These are phyloP conservation scores for Porites lobata DNA, from an alignment of 92 coral and sea anemone species.

Conservation along the genomic window DNA sequence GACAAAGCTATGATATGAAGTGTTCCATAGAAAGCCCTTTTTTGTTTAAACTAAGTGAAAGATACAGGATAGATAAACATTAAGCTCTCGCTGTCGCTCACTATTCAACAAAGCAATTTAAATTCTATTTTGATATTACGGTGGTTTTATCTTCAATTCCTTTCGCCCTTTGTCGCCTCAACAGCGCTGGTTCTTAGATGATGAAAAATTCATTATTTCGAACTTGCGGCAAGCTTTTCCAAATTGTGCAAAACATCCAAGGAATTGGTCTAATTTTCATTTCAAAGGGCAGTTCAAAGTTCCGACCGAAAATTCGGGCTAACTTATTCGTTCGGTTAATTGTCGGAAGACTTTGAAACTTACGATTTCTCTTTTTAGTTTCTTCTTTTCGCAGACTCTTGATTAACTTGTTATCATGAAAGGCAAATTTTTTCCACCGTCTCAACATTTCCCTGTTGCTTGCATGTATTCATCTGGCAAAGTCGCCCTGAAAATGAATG, in stretches of 20 bases:
- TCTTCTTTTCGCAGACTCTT: conserved; percentile 22
- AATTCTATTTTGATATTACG: conserved; percentile 25
- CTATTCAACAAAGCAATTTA: conserved; percentile 31
- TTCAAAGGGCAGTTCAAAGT: conserved; percentile 51
- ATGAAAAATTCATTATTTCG: conserved; percentile 51
- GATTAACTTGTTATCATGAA: conserved; percentile 10
- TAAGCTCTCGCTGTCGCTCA: not conserved
- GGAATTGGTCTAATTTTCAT: conserved; percentile 63
- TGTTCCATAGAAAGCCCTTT: not conserved
- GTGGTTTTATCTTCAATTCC: conserved; percentile 28
- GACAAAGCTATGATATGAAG: not conserved
- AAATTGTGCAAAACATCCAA: conserved; percentile 56
- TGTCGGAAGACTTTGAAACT: conserved; percentile 54
- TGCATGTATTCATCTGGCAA: conserved; percentile 1
- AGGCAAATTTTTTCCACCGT: not conserved
- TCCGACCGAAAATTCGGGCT: conserved; percentile 33
- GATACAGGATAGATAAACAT: not conserved
- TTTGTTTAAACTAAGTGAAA: not conserved
- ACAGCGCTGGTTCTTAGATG: conserved; percentile 16
- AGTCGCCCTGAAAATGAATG: not conserved
- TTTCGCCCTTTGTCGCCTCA: conserved; percentile 18
- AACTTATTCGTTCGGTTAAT: conserved; percentile 38
- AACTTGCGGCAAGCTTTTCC: conserved; percentile 58
- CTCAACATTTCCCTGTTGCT: not conserved
- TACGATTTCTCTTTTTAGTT: conserved; percentile 2